Percentiles rank a stretch among this genome's conserved stretches.
Conservation (phyloP, 2,797 vertebrate species). For the Cercopithecus mitis region DNA sequence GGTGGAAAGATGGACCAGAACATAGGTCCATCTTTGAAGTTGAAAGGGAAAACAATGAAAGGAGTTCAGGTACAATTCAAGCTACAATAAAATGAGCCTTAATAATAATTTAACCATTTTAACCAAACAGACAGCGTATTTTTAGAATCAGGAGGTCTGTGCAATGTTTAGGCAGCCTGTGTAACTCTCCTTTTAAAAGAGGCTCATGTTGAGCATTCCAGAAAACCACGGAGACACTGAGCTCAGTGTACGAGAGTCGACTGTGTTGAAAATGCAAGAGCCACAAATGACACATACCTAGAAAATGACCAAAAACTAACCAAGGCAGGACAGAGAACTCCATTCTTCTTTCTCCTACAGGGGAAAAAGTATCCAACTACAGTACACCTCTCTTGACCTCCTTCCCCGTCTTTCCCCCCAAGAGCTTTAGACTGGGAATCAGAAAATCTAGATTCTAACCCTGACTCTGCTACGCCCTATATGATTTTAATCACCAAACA, state of each 20-base stretch:
- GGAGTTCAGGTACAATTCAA: slow-evolving; percentile 26
- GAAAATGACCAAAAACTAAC: slow-evolving; percentile 55
- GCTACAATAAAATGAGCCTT: background rate
- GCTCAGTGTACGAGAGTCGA: slow-evolving; percentile 30
- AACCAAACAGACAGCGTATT: slow-evolving; percentile 11
- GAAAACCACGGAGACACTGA: slow-evolving; percentile 54
- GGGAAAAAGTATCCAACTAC: background rate
- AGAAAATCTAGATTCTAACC: slow-evolving; percentile 30
- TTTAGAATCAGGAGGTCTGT: slow-evolving; percentile 36
- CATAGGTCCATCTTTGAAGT: background rate
- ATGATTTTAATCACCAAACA: background rate
- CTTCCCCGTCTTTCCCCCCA: background rate
- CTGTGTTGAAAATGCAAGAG: slow-evolving; percentile 55
- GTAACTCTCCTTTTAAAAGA: slow-evolving; percentile 7
- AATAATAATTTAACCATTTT: slow-evolving; percentile 39
- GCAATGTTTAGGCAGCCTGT: background rate
- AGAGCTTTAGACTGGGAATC: background rate
- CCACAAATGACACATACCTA: slow-evolving; percentile 71
- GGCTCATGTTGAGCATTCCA: slow-evolving; percentile 48
- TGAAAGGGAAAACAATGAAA: slow-evolving; percentile 35
- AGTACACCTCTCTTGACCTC: background rate
- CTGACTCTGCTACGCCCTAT: background rate
- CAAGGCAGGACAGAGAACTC: slow-evolving; percentile 51
- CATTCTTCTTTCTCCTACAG: slow-evolving; percentile 63
- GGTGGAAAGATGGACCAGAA: background rate